phyloP scores from a whole-genome alignment of 2,888 invertebrate genomes.

The Dryadula phaetusa region DNA sequence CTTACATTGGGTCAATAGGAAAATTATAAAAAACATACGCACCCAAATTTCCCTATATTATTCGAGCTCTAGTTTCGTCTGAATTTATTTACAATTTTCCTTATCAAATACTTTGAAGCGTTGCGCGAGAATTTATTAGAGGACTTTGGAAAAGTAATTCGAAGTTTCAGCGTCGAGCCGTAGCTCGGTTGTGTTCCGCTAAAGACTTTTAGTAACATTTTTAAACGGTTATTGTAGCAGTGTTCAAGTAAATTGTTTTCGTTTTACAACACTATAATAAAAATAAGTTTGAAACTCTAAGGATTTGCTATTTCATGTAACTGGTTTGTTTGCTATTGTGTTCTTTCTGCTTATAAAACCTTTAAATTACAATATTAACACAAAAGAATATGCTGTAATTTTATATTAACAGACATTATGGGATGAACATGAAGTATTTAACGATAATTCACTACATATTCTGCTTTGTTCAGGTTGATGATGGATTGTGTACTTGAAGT shows the following conservation, averaged over 20 bases:
- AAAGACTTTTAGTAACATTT: constrained; percentile 47
- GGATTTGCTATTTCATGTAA: constrained; percentile 16
- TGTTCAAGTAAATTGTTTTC: constrained; percentile 40
- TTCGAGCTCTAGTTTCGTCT: constrained; percentile 31
- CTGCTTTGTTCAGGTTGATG: too few species aligned
- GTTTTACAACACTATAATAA: constrained; percentile 37
- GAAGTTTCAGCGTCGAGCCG: constrained; percentile 55
- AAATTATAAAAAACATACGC: background rate
- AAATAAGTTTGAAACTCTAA: constrained; percentile 21
- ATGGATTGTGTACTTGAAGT: too few species aligned
- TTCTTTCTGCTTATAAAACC: background rate
- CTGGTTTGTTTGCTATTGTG: background rate
- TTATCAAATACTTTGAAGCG: constrained; percentile 71
- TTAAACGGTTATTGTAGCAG: constrained; percentile 47
- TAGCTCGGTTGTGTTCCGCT: constrained; percentile 45
- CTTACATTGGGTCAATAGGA: background rate
- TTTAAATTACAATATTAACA: too few species aligned
- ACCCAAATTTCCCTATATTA: constrained; percentile 3
- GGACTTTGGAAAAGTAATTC: constrained; percentile 63
- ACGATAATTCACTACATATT: too few species aligned
- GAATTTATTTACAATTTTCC: constrained; percentile 60
- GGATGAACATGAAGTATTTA: too few species aligned
- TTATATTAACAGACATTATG: too few species aligned
- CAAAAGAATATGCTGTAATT: too few species aligned
- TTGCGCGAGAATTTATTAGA: constrained; percentile 66